Evolutionary conservation across 2,113 vertebrate genomes (phyloP), one percentile per base, ranked within the genome.

Genomic region (Platichthys flesus): DNA sequence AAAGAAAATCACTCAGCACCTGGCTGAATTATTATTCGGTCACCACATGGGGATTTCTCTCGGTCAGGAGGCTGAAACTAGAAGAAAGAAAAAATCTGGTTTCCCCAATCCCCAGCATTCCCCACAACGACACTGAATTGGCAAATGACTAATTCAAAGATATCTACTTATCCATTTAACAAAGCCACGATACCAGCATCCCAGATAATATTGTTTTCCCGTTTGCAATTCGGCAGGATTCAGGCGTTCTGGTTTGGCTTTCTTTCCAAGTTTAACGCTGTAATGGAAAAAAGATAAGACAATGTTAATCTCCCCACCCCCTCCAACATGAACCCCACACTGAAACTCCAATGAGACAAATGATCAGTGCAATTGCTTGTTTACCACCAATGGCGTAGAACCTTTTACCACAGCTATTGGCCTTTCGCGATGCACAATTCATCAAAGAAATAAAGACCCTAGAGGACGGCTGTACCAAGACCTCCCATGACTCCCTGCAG

Each of bases 1-100:
- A 97, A 98, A 97, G 96, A 97, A 98, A 97, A 96, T 94, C 96
- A 94, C 81, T 71, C 0, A 65, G 78, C 75, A 82, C 82, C 85
- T 74, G 83, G 90, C 82, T 85, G 88, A 85, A 88, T 85, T 82
- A 79, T 76, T 82, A 79, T 76, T 68, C 85, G 89, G 88, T 78
- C 93, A 91, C 86, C 87, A 31, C 74, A 89, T 81, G 87, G 90
- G 66, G 79, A 74, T 81, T 83, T 85, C 83, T 90, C 89, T 92
- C 90, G 85, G 79, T 84, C 87, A 76, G 79, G 83, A 92, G 54
- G 84, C 92, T 94, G 93, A 84, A 94, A 93, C 91, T 93, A n/a
- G n/a, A n/a, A n/a, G n/a, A n/a, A n/a, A 84, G 73, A 79, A 55
- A 91, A 76, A 85, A 81, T n/a, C 81, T 37, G 65, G 67, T 91